Conservation (phyloP, 2,888 invertebrate genomes). For the Malachius bipustulatus region DNA sequence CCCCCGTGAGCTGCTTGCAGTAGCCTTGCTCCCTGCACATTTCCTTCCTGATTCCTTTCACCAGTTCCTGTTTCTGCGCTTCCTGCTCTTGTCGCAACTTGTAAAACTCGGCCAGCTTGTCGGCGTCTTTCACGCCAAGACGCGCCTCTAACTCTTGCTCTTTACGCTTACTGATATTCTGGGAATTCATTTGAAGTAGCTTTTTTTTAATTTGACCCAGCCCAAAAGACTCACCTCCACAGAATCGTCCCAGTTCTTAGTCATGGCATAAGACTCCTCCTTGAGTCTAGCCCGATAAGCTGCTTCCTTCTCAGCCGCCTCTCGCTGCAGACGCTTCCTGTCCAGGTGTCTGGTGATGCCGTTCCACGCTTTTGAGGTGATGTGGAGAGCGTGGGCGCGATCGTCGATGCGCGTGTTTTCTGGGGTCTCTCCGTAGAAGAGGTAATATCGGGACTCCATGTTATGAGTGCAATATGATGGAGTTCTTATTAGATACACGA, state of each 20-base stretch:
- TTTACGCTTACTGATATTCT: slow-evolving; percentile 1
- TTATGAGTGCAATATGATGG: no score
- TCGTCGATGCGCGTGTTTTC: slow-evolving; percentile 30
- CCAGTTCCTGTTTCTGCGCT: neutral
- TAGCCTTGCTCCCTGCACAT: slow-evolving; percentile 1
- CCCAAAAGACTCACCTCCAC: slow-evolving; percentile 16
- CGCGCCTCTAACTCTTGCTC: neutral
- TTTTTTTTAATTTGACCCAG: no score
- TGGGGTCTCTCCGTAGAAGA: slow-evolving; percentile 28
- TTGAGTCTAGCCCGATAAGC: slow-evolving; percentile 33
- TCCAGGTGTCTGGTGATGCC: slow-evolving; percentile 31
- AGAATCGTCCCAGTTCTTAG: slow-evolving; percentile 37
- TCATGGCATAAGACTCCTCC: slow-evolving; percentile 36
- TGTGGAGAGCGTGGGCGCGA: slow-evolving; percentile 30
- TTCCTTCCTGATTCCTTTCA: neutral
- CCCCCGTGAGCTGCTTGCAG: neutral
- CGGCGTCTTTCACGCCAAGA: neutral
- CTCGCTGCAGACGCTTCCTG: slow-evolving; percentile 26
- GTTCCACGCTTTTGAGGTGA: slow-evolving; percentile 27
- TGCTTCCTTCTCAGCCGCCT: slow-evolving; percentile 31
- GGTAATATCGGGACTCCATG: slow-evolving; percentile 32
- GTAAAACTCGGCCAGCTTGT: neutral
- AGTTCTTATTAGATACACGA: no score
- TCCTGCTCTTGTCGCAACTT: neutral
- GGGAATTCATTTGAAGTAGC: neutral